Evolutionary conservation across 64 coral and sea anemone genomes (phyloP), one percentile per base, ranked within the genome.

Genomic region (Cladopsammia gracilis): DNA sequence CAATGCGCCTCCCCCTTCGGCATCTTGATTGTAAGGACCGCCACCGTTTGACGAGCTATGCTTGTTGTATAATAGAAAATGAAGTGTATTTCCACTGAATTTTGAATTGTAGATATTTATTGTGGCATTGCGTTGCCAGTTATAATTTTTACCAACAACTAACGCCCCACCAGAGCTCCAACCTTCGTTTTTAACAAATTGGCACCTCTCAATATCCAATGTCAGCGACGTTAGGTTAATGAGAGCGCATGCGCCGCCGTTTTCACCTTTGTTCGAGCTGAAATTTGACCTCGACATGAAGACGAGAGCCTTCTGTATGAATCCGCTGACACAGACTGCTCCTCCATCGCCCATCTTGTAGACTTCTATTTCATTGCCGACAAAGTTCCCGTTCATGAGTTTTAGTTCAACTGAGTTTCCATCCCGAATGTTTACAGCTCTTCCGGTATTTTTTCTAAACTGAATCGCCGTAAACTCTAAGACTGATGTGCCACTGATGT

Each of bases 191-290:
- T 84, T 16, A 6, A 24, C 20, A 84, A 84, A 84, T 18, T 4
- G 61, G 22, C 80, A 67, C 7, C 62, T 64, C 19, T 84, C 62
- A 16, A 84, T 67, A 67, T 84, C 61, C 60, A 84, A 6, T 5
- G 11, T 49, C 44, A 84, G 60, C 2, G 19, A 67, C 19, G 20
- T 4, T 23, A 84, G 13, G 44, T 84, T 18, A 22, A 51, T 7
- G 61, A 84, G n/a, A n/a, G 80, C 61, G 44, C 60, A 84, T 67
- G 80, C 80, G 34, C 80, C 80, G 4, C 80, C 80, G 11, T 67
- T 67, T n/a, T 6, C 18, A 12, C 60, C 80, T 12, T 1, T 25
- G 46, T 84, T 84, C 8, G 80, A 84, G 7, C 2, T 47, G 22
- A 84, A 84, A 16, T 67, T 48, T 84, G 80, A 67, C 43, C 80